These are phyloP conservation scores for Lepisosteus oculatus DNA, from an alignment of 2,113 vertebrate species.

Conservation along the genomic window DNA sequence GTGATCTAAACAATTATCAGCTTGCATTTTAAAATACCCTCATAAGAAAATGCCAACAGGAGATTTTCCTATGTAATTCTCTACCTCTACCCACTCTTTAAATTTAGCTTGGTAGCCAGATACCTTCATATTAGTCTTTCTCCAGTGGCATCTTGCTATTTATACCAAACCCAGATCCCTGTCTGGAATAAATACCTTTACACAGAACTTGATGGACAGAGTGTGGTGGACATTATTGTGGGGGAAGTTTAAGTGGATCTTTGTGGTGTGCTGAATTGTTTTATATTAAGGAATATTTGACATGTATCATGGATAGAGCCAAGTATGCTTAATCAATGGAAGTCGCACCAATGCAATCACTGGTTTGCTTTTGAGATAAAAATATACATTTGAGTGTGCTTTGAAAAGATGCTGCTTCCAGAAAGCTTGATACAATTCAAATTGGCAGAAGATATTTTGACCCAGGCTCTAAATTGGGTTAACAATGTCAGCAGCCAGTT, in stretches of 20 bases:
- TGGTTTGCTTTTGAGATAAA: too few relatives aligned
- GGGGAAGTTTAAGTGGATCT: not conserved
- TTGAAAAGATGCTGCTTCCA: too few relatives aligned
- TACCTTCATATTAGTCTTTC: constrained; percentile 55
- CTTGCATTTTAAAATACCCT: not conserved
- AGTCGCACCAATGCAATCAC: too few relatives aligned
- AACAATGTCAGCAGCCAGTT: too few relatives aligned
- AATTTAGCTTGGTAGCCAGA: constrained; percentile 41
- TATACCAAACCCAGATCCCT: constrained; percentile 44
- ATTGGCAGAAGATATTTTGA: too few relatives aligned
- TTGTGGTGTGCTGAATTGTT: too few relatives aligned
- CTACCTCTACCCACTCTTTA: constrained; percentile 35
- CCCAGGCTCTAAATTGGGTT: too few relatives aligned
- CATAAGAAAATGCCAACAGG: not conserved
- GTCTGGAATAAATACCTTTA: constrained; percentile 31
- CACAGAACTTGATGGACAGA: constrained; percentile 29
- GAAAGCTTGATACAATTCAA: too few relatives aligned
- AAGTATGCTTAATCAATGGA: too few relatives aligned
- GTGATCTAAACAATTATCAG: not conserved
- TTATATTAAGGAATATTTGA: too few relatives aligned
- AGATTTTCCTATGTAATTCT: constrained; percentile 1
- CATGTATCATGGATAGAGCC: too few relatives aligned
- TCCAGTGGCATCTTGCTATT: constrained; percentile 51
- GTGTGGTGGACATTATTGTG: constrained; percentile 9
- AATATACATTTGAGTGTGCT: too few relatives aligned